phyloP scores from a whole-genome alignment of 2,113 vertebrate species.

The Misgurnus mizolepis region DNA sequence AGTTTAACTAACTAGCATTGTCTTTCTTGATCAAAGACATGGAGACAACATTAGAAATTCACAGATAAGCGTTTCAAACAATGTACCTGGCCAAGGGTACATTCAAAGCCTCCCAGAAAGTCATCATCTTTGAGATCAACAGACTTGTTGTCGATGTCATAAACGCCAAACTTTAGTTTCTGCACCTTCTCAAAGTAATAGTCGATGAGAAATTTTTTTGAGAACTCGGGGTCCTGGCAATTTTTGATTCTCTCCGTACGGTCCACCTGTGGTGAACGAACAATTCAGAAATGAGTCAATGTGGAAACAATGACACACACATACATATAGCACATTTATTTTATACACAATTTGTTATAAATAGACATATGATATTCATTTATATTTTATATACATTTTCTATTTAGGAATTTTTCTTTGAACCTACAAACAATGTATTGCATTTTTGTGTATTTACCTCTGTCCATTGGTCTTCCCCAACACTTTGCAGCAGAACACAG shows the following conservation, averaged over 20 bases:
- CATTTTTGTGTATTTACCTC: conserved; percentile 75
- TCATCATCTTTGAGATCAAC: conserved; percentile 84
- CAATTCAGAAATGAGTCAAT: neutral
- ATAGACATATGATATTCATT: no score
- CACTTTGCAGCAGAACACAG: conserved; percentile 84
- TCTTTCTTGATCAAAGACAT: neutral
- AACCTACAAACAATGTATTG: no score
- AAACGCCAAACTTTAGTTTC: conserved; percentile 83
- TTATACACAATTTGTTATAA: no score
- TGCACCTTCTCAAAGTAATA: conserved; percentile 92
- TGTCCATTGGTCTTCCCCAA: conserved; percentile 79
- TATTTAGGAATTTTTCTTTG: no score
- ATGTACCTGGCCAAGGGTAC: conserved; percentile 87
- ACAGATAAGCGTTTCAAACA: neutral
- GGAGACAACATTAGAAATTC: neutral
- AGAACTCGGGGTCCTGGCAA: conserved; percentile 84
- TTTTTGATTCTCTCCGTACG: conserved; percentile 84
- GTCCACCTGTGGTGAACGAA: conserved; percentile 71
- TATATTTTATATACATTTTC: no score
- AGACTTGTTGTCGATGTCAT: conserved; percentile 90
- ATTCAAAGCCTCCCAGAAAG: conserved; percentile 85
- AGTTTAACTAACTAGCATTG: neutral
- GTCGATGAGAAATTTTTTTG: conserved; percentile 80
- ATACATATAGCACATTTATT: no score
- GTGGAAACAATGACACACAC: neutral